Base-by-base conservation (phyloP, 2,113 vertebrate species). In the Misgurnus anguillicaudatus region DNA sequence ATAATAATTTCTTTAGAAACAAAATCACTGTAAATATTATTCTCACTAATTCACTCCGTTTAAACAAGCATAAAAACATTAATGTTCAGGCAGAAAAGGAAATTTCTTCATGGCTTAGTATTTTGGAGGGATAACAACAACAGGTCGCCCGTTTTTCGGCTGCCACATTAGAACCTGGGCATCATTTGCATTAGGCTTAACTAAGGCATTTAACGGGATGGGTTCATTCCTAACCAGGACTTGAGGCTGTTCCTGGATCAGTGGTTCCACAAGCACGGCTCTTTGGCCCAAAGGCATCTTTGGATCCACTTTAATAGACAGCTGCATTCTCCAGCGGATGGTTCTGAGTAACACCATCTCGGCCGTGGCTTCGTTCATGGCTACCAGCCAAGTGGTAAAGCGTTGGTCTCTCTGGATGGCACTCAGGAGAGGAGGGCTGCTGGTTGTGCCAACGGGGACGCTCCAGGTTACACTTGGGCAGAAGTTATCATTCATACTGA, bases 401-500 rank as follows among this genome's bases (percentile, higher is more conserved):
- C 92, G 93, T 77, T 96, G 95, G 87, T 96, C 92, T 80, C 95
- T 90, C 84, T 91, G 90, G 84, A 96, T 95, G 84, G 84, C 90
- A 0, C 92, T 96, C 77, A 96, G 92, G 62, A 90, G 91, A 77
- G 95, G 89, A 85, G 92, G 90, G 13, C 94, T 94, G 89, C 92
- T 94, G 75, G 92, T 91, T 5, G 69, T 78, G 1, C 92, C 94
- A 78, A 95, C 92, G 0, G 95, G 95, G 83, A 95, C 91, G 0
- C 94, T 94, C 95, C 95, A 96, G 4, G 95, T 96, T 85, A 96
- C 94, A 0, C 95, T 96, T 10, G 95, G 95, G 88, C 95, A 95
- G 79, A 96, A 96, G 87, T 96, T 96, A 87, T 96, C 95, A 0
- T 96, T 96, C 95, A 96, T 96, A 88, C 93, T 95, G 88, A 96